These are phyloP conservation scores for Vanessa cardui DNA, from an alignment of 2,888 invertebrate species.

Conservation along the genomic window DNA sequence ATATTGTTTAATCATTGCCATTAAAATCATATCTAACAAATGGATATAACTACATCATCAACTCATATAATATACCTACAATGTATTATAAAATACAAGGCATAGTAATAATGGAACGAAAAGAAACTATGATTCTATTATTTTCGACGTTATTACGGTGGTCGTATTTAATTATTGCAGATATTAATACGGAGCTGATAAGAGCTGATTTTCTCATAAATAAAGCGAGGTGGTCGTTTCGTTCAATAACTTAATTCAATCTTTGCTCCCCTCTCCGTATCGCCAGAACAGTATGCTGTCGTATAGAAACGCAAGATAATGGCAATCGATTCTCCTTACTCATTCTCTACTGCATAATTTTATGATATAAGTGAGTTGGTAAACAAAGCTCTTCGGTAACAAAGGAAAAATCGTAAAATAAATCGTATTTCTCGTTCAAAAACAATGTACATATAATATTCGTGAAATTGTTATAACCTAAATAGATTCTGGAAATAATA, in stretches of 20 bases:
- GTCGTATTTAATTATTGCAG: conserved; percentile 73
- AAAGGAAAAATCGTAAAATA: conserved; percentile 6
- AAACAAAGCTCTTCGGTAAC: conserved; percentile 15
- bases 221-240: conserved; percentile 58
- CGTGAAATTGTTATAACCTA: background rate
- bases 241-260: conserved; percentile 78
- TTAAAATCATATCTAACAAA: too few species aligned
- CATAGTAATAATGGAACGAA: background rate
- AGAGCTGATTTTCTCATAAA: conserved; percentile 66
- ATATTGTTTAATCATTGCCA: too few species aligned
- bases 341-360: conserved; percentile 36
- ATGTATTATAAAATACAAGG: background rate
- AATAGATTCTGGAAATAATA: too few species aligned
- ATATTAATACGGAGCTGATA: conserved; percentile 76
- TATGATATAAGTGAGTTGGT: conserved; percentile 26
- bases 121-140: conserved; percentile 38
- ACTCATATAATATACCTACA: too few species aligned
- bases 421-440: conserved; percentile 10
- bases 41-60: too few species aligned
- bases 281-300: conserved; percentile 57
- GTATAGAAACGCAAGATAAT: conserved; percentile 61
- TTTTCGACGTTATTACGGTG: conserved; percentile 59
- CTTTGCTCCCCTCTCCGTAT: conserved; percentile 71
- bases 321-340: conserved; percentile 44
- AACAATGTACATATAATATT: background rate